Percentiles rank a stretch among this genome's conserved stretches.
These are phyloP conservation scores for Drosophila pullipes DNA, from an alignment of 2,888 invertebrate genomes.

Conservation along the genomic window DNA sequence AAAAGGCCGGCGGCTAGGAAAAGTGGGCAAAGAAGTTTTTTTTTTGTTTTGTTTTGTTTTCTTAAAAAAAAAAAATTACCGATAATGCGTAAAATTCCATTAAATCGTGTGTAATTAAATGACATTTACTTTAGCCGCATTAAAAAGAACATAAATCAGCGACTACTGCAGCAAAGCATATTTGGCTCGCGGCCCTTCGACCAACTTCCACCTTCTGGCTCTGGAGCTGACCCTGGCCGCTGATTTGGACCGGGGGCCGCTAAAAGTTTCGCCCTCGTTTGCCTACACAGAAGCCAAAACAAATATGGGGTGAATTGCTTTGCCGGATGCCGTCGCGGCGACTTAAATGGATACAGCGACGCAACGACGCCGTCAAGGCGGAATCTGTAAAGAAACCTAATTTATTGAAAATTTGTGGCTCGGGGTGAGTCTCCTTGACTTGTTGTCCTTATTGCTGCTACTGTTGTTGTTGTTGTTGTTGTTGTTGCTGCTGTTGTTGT, in stretches of 20 bases:
- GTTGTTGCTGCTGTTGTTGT: slow-evolving; percentile 36
- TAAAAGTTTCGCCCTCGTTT: slow-evolving; percentile 68
- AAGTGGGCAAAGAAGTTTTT: slow-evolving; percentile 11
- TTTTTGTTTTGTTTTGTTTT: slow-evolving; percentile 12
- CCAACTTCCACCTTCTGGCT: slow-evolving; percentile 28
- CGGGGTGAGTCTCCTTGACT: slow-evolving; percentile 71
- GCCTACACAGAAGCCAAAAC: slow-evolving; percentile 69
- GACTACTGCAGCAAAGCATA: slow-evolving; percentile 64
- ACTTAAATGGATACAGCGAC: slow-evolving; percentile 59
- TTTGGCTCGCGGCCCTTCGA: slow-evolving; percentile 49
- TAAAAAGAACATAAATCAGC: slow-evolving; percentile 85
- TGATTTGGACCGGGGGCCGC: slow-evolving; percentile 20
- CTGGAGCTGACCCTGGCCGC: slow-evolving; percentile 3
- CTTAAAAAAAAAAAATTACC: slow-evolving; percentile 33
- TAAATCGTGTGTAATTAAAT: slow-evolving; percentile 85
- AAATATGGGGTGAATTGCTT: slow-evolving; percentile 75
- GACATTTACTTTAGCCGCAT: slow-evolving; percentile 85
- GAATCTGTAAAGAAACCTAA: slow-evolving; percentile 84
- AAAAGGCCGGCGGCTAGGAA: slow-evolving; percentile 48
- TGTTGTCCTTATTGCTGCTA: slow-evolving; percentile 38
- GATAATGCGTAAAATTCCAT: slow-evolving; percentile 85
- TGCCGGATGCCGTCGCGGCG: slow-evolving; percentile 35
- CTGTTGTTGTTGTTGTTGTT: slow-evolving; percentile 42
- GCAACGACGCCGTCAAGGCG: slow-evolving; percentile 42
- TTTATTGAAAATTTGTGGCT: slow-evolving; percentile 84